Evolutionary conservation across 2,113 vertebrate genomes (phyloP).

Genomic region (Hemiprocne comata): DNA sequence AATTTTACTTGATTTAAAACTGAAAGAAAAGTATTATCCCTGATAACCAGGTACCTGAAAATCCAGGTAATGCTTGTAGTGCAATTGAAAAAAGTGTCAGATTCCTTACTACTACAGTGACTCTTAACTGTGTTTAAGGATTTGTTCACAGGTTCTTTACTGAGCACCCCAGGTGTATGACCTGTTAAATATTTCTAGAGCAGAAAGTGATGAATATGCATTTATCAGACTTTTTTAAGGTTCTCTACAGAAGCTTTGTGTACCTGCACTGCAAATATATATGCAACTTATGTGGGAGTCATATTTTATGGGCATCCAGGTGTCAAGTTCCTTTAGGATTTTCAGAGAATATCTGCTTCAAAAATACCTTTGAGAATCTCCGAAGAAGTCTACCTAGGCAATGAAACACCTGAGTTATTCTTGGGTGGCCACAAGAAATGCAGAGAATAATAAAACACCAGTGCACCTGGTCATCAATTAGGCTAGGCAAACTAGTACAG

Average conservation of each 20-base stretch:
- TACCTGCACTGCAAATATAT: not conserved
- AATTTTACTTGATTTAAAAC: not conserved
- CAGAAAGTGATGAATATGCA: not conserved
- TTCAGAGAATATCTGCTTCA: not conserved
- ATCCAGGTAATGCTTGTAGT: not conserved
- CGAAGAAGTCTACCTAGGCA: not conserved
- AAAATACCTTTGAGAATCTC: not conserved
- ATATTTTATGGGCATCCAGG: not conserved
- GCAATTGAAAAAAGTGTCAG: not conserved
- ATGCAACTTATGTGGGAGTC: not conserved
- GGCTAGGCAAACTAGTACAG: not conserved
- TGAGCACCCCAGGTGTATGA: not conserved
- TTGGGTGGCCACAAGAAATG: not conserved
- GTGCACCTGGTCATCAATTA: accelerated
- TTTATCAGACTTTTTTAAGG: not conserved
- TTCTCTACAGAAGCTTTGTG: not conserved
- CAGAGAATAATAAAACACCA: not conserved
- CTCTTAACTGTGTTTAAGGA: not conserved
- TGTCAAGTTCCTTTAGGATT: not conserved
- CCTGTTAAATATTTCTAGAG: not conserved
- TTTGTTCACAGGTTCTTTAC: not conserved
- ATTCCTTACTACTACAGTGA: not conserved
- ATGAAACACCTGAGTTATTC: not conserved
- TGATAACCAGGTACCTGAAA: not conserved
- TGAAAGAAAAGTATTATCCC: not conserved